phyloP scores from a whole-genome alignment of 1,140 invertebrate genomes.

The Hyles vespertilio region DNA sequence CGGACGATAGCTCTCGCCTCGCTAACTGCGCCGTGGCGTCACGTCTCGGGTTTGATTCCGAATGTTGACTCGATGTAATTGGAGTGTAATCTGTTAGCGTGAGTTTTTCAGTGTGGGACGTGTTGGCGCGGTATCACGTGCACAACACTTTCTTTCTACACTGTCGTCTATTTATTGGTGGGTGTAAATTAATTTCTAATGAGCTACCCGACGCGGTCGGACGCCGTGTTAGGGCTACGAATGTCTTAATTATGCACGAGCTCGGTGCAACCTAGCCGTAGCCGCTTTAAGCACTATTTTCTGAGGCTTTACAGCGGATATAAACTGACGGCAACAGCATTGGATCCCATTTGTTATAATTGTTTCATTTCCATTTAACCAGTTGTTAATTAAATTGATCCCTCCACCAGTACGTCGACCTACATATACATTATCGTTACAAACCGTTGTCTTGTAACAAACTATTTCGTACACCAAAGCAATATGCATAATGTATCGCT shows the following conservation, averaged over 20 bases:
- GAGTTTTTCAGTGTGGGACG: constrained; percentile 12
- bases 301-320: too few species aligned
- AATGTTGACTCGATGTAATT: constrained; percentile 52
- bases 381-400: too few species aligned
- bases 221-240: constrained; percentile 35
- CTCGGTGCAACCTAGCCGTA: background rate
- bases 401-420: too few species aligned
- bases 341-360: too few species aligned
- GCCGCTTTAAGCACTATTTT: background rate
- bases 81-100: constrained; percentile 43
- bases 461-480: too few species aligned
- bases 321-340: too few species aligned
- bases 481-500: too few species aligned
- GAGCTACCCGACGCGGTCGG: constrained; percentile 27
- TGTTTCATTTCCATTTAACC: too few species aligned
- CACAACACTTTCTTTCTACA: constrained; percentile 11
- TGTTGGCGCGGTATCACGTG: constrained; percentile 14
- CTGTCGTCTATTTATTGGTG: constrained; percentile 14
- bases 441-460: too few species aligned
- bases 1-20: constrained; percentile 5
- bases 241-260: constrained; percentile 22
- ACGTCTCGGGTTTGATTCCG: constrained; percentile 41
- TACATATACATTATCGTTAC: too few species aligned
- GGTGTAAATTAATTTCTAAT: constrained; percentile 62
- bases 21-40: constrained; percentile 21